A percentile compares a stretch with the other conserved stretches of the same genome.
Conservation (phyloP, 2,797 vertebrate species). For the Mionectes olivaceus region DNA sequence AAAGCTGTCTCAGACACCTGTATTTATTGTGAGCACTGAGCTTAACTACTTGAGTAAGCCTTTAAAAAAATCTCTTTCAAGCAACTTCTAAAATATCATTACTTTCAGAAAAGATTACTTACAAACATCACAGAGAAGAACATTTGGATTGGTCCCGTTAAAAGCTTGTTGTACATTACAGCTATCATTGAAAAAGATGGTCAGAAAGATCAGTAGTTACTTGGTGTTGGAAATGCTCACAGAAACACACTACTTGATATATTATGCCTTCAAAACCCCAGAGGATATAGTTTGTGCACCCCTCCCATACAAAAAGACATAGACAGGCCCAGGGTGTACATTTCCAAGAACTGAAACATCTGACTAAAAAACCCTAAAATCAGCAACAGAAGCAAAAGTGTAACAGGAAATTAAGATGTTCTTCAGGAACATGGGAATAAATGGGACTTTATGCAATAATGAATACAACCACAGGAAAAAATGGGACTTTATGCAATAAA, state of each 20-base stretch:
- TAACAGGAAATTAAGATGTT: constrained; percentile 1
- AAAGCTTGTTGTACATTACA: not conserved
- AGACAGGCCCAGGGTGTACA: rapidly evolving
- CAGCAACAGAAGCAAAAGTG: not conserved
- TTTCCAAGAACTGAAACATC: not conserved
- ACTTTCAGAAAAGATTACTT: not conserved
- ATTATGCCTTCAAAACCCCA: not conserved
- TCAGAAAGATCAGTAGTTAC: not conserved
- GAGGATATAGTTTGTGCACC: not conserved
- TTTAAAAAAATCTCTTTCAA: not conserved
- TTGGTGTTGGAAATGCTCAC: not conserved
- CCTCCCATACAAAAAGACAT: not conserved
- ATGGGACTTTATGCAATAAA: not conserved
- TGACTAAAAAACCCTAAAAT: constrained; percentile 12
- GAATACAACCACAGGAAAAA: not conserved
- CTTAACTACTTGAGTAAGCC: not conserved
- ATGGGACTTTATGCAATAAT: not conserved
- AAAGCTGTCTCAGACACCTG: not conserved
- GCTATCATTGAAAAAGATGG: not conserved
- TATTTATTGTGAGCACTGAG: not conserved
- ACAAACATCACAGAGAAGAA: not conserved
- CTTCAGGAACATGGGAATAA: not conserved
- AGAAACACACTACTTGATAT: not conserved
- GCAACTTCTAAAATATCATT: not conserved
- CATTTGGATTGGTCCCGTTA: not conserved